phyloP scores from a whole-genome alignment of 2,113 vertebrate genomes.

The Circaetus cinerascens region DNA sequence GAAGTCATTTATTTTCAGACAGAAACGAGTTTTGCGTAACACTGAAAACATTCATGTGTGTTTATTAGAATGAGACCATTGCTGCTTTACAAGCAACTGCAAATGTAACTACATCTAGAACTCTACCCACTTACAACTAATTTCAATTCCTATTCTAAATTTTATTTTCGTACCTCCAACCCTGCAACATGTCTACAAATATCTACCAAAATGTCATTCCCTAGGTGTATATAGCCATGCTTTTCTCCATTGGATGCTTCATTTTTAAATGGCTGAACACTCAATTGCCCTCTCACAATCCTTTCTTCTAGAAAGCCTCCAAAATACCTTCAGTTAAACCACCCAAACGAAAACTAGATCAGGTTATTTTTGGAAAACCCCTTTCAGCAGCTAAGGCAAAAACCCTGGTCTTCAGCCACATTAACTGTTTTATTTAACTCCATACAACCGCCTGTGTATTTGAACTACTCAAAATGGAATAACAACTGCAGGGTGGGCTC shows the following conservation, averaged over 20 bases:
- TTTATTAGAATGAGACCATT: neutral
- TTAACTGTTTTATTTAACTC: neutral
- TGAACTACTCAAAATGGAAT: neutral
- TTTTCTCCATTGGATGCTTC: neutral
- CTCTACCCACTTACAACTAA: neutral
- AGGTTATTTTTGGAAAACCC: conserved; percentile 19
- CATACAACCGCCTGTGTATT: neutral
- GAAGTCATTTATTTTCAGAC: conserved; percentile 9
- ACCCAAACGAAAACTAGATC: neutral
- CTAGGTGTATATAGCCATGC: neutral
- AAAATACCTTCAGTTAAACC: neutral
- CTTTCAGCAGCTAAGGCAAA: neutral
- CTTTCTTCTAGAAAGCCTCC: neutral
- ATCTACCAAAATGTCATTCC: neutral
- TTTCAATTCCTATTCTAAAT: neutral
- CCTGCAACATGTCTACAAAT: neutral
- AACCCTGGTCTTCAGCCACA: neutral
- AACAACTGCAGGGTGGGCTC: neutral
- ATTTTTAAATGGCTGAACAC: neutral
- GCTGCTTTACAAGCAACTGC: neutral
- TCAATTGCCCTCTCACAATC: neutral
- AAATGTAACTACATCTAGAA: neutral
- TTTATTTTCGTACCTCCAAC: conserved; percentile 4
- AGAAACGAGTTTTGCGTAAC: neutral
- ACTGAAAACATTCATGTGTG: neutral